Conservation (phyloP, 2,888 invertebrate genomes). For the Lumbricus terrestris region DNA sequence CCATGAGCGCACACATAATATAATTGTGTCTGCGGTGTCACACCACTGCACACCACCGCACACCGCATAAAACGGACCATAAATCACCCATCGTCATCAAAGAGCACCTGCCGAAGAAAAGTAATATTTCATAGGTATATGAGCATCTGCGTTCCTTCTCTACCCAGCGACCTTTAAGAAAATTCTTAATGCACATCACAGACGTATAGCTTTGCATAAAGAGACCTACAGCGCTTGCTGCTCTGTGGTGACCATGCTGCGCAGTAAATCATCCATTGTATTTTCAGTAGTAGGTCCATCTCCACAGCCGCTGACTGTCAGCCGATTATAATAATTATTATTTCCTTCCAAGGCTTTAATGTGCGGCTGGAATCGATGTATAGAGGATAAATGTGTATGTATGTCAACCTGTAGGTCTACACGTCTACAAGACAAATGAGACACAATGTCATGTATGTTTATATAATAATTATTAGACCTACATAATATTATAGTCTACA, state of each 20-base stretch:
- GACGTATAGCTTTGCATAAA: neutral
- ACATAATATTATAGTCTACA: too few relatives aligned
- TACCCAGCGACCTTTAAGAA: neutral
- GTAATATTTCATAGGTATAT: neutral
- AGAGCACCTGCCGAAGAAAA: neutral
- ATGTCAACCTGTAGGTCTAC: neutral
- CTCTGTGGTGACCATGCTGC: neutral
- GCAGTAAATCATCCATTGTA: neutral
- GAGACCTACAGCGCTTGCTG: neutral
- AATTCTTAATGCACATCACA: neutral
- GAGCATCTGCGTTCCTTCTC: neutral
- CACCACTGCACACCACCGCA: neutral
- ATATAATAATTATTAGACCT: too few relatives aligned
- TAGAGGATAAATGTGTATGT: neutral
- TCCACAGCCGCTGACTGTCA: neutral
- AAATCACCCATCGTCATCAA: neutral
- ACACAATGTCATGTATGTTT: too few relatives aligned
- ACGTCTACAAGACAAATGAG: too few relatives aligned
- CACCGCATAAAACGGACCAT: neutral
- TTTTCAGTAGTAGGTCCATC: neutral
- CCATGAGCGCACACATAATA: neutral
- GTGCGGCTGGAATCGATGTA: neutral
- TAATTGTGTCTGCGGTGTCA: neutral
- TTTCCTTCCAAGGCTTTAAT: neutral
- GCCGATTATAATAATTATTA: too few relatives aligned